Conservation (phyloP, 2,113 vertebrate genomes). For the Lycaon pictus region DNA sequence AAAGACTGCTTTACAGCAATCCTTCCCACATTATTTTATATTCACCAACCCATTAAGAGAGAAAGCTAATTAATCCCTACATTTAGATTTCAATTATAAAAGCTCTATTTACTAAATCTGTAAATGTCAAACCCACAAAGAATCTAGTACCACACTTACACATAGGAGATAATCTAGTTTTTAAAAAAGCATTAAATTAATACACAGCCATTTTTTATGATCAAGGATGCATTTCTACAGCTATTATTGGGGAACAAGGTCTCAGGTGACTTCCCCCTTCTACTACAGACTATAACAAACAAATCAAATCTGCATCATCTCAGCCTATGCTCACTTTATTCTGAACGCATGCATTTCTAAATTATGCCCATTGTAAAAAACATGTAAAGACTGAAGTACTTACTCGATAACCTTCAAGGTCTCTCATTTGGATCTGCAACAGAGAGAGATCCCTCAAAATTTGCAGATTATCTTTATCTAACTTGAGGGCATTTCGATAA, state of each 20-base stretch:
- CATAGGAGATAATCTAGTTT: background rate
- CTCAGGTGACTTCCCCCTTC: background rate
- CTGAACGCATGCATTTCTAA: slow-evolving; percentile 32
- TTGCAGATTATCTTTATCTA: slow-evolving; percentile 91
- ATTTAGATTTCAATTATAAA: slow-evolving; percentile 42
- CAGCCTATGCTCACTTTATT: background rate
- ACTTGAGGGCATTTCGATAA: slow-evolving; percentile 90
- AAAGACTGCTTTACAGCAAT: background rate
- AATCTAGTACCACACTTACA: background rate
- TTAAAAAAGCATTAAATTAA: slow-evolving; percentile 27
- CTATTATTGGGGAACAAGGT: background rate
- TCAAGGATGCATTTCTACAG: background rate
- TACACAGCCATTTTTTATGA: background rate
- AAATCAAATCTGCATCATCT: background rate
- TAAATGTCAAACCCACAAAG: slow-evolving; percentile 28
- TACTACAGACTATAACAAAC: background rate
- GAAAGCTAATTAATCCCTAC: background rate
- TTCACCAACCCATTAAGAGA: slow-evolving; percentile 40
- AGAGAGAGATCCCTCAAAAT: slow-evolving; percentile 90
- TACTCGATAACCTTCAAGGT: slow-evolving; percentile 91
- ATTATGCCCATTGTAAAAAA: background rate
- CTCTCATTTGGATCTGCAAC: slow-evolving; percentile 91
- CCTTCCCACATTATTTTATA: background rate
- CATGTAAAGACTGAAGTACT: slow-evolving; percentile 76
- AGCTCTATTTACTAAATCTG: background rate